Base-by-base conservation (phyloP, 2,797 vertebrate species). In the Enteromius trimaculatus region DNA sequence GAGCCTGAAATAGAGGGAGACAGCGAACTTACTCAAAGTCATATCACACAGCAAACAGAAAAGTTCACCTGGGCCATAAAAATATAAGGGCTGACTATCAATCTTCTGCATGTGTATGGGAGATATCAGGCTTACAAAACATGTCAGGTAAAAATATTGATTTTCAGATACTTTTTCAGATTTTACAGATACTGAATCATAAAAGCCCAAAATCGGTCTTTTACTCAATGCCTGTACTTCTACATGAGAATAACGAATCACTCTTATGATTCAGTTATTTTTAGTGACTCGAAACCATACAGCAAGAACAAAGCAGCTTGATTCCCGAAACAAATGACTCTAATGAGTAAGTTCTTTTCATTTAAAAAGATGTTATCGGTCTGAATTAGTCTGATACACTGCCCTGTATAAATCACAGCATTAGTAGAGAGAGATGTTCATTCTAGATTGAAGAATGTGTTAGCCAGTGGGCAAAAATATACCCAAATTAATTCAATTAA, bases 11-110 rank as follows among this genome's bases (percentile, higher is more conserved):
- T 58, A 72, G 42, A 75, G 47, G 49, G 37, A 65, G 10, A 53
- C 58, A 1, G 64, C 6, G 2, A 66, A 81, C 68, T 31, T 58
- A 44, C 34, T 39, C 47, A 82, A 82, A 82, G 70, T 76, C 62
- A 68, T 76, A 44, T 55, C 44, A 66, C 29, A 29, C 60, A 55
- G 47, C 62, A 55, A 53, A 74, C 31, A 74, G 58, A 81, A 74
- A 81, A 82, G 80, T 82, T 82, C 62, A 55, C 34, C 62, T 68
- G 44, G 70, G 44, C 58, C 21, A 37, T 29, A 55, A 29, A 39
- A 64, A 62, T 42, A 80, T 42, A 60, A 2, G 6, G 23, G 23
- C 44, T 16, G 26, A 13, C 37, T 44, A 72, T 62, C 26, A 72
- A 72, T 81, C 39, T 49, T 62, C 29, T 58, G 26, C 19, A 13